Percentiles rank a stretch among this genome's conserved stretches.
These are phyloP conservation scores for Drosophila erecta DNA, from an alignment of 1,140 invertebrate genomes.

Conservation along the genomic window DNA sequence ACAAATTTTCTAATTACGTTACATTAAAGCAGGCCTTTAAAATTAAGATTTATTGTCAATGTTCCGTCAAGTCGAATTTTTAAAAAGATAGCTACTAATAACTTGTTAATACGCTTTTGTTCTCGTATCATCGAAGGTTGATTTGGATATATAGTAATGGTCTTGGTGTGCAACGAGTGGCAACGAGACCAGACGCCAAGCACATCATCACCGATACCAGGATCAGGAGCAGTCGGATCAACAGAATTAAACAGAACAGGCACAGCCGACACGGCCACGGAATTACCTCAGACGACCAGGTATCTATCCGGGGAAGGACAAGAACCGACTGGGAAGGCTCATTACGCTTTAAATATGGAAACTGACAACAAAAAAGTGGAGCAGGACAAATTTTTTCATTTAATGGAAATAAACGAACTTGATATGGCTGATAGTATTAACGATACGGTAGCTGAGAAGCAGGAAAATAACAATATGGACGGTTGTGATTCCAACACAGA, in stretches of 20 bases:
- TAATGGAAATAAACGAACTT: constrained; percentile 58
- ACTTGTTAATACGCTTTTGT: no score
- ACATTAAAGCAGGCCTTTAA: no score
- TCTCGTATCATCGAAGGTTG: not conserved
- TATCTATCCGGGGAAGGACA: constrained; percentile 1
- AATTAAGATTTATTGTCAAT: no score
- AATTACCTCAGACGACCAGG: constrained; percentile 2
- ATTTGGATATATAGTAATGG: constrained; percentile 54
- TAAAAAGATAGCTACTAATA: no score
- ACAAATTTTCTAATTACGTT: no score
- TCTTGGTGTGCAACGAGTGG: constrained; percentile 74
- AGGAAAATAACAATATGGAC: constrained; percentile 43
- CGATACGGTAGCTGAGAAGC: constrained; percentile 59
- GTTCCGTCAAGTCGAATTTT: no score
- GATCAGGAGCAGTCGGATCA: constrained; percentile 12
- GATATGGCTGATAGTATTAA: constrained; percentile 26
- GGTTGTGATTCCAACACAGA: no score
- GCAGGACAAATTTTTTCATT: constrained; percentile 35
- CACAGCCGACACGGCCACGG: not conserved
- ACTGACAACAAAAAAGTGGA: constrained; percentile 48
- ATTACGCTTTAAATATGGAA: constrained; percentile 48
- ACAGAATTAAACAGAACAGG: constrained; percentile 12
- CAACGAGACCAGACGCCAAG: constrained; percentile 38
- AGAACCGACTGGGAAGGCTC: constrained; percentile 19
- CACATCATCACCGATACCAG: constrained; percentile 5